phyloP scores from a whole-genome alignment of 2,113 vertebrate species.

The Oceanodroma tethys region DNA sequence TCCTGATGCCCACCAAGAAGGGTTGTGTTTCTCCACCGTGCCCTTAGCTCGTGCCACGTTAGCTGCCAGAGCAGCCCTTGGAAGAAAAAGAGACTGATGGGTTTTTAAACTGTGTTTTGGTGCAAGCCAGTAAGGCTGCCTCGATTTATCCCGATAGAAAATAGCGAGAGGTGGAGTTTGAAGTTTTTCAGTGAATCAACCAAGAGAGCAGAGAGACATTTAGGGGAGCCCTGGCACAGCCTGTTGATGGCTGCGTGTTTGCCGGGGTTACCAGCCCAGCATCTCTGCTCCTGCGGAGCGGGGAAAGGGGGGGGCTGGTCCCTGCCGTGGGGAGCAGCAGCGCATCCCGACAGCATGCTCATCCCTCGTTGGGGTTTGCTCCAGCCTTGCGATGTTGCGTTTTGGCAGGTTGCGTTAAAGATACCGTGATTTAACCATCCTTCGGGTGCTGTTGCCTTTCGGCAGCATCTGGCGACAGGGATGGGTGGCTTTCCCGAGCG shows the following conservation, averaged over 20 bases:
- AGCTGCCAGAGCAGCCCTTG: background rate
- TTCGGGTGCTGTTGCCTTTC: background rate
- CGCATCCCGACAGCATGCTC: fast-evolving
- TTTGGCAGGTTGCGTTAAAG: background rate
- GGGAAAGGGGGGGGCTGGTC: background rate
- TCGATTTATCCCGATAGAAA: fast-evolving
- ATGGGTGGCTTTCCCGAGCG: background rate
- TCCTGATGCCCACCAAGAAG: background rate
- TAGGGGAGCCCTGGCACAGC: background rate
- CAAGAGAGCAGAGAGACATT: too few relatives aligned
- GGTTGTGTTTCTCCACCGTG: background rate
- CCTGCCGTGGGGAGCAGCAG: background rate
- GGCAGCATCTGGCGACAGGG: background rate
- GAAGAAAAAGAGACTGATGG: background rate
- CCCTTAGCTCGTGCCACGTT: background rate
- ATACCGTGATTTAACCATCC: background rate
- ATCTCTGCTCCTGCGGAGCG: background rate
- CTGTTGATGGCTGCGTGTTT: background rate
- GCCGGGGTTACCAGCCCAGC: background rate
- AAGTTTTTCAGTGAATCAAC: background rate
- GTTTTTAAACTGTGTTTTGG: background rate
- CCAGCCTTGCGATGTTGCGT: fast-evolving
- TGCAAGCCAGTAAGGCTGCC: background rate
- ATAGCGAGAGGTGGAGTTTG: background rate
- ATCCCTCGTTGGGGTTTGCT: background rate